Conservation (phyloP, 2,888 invertebrate species). For the Drosophila engyochracea region DNA sequence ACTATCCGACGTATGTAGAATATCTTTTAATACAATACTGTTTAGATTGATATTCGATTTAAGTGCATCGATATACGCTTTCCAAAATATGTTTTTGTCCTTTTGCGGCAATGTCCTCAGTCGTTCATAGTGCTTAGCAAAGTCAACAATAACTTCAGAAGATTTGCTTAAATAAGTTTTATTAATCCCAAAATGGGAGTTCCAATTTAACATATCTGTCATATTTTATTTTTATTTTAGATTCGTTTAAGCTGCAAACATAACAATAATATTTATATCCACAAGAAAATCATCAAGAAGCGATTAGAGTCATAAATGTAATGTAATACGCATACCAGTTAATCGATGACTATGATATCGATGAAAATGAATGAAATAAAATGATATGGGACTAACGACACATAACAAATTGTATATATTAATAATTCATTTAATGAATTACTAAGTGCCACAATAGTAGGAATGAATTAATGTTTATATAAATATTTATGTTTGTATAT, state of each 20-base stretch:
- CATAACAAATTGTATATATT: background rate
- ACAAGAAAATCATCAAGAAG: background rate
- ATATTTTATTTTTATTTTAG: background rate
- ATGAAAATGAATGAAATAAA: too few relatives aligned
- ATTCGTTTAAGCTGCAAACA: background rate
- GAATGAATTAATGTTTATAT: background rate
- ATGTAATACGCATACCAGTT: background rate
- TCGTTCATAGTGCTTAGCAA: background rate
- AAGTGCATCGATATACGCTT: background rate
- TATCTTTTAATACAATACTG: background rate
- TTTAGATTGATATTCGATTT: background rate
- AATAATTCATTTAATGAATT: background rate
- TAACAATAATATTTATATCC: background rate
- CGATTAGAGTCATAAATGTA: background rate
- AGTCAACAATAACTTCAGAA: background rate
- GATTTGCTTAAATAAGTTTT: background rate
- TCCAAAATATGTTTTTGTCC: background rate
- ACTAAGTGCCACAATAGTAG: background rate
- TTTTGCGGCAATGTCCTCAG: background rate
- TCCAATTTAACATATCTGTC: background rate
- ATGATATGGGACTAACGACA: background rate
- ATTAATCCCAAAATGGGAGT: background rate
- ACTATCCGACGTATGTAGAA: background rate
- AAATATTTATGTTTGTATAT: background rate
- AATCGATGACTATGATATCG: background rate